Percentiles rank a stretch among this genome's conserved stretches.
Evolutionary conservation across 2,797 vertebrate genomes (phyloP).

Genomic region (Cuculus canorus): DNA sequence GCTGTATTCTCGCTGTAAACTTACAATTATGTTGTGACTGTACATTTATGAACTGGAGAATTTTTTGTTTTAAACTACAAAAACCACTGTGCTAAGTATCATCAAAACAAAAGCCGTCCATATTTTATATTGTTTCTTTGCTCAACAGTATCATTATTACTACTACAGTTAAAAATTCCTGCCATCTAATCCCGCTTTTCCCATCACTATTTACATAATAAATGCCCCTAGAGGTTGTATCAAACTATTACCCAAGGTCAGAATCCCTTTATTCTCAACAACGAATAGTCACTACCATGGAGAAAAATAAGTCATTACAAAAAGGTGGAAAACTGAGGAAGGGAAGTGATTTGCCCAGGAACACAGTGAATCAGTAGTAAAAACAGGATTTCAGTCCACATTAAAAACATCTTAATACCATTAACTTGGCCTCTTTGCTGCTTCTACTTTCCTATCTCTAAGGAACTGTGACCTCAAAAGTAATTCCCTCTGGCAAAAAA

Average conservation of each 20-base stretch:
- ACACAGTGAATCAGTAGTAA: not conserved
- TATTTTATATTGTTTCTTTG: not conserved
- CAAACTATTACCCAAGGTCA: not conserved
- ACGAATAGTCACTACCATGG: accelerated
- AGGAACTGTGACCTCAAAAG: not conserved
- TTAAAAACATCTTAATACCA: not conserved
- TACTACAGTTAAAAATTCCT: not conserved
- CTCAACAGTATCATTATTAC: not conserved
- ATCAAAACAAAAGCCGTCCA: not conserved
- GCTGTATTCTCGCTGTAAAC: not conserved
- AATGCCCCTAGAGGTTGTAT: not conserved
- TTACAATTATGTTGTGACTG: not conserved
- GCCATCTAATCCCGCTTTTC: not conserved
- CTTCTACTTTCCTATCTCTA: not conserved
- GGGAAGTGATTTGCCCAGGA: not conserved
- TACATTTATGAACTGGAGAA: not conserved
- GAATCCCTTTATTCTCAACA: not conserved
- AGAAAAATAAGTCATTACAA: not conserved
- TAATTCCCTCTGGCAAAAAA: not conserved
- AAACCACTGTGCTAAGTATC: not conserved
- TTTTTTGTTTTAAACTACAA: not conserved
- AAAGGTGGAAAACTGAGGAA: not conserved
- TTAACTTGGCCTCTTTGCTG: not conserved
- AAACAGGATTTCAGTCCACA: not conserved
- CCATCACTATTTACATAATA: not conserved